Evolutionary conservation across 2,888 invertebrate genomes (phyloP).

Genomic region (Molorchus minor): DNA sequence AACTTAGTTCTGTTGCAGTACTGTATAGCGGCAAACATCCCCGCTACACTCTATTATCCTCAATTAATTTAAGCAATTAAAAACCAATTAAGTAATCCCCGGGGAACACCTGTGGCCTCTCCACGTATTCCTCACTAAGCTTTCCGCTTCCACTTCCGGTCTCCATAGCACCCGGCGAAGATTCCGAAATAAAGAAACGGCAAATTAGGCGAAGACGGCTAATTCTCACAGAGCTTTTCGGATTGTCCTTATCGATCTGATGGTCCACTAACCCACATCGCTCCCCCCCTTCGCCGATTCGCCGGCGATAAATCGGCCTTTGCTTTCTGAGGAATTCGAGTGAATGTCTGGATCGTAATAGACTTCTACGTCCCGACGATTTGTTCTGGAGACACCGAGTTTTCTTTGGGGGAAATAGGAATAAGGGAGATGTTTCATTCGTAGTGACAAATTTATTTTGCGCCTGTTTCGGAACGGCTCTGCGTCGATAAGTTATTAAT

Average conservation of each 20-base stretch:
- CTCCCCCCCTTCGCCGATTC: slow-evolving; percentile 28
- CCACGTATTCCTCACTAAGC: too few relatives aligned
- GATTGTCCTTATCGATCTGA: slow-evolving; percentile 40
- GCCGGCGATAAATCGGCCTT: slow-evolving; percentile 37
- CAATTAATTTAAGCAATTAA: too few relatives aligned
- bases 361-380: slow-evolving; percentile 34
- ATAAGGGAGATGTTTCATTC: slow-evolving; percentile 21
- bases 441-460: slow-evolving; percentile 19
- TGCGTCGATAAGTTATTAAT: too few relatives aligned
- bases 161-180: too few relatives aligned
- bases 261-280: slow-evolving; percentile 40
- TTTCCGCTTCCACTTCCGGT: too few relatives aligned
- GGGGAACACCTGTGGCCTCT: too few relatives aligned
- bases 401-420: slow-evolving; percentile 26
- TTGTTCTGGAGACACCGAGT: slow-evolving; percentile 30
- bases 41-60: too few relatives aligned
- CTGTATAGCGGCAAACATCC: too few relatives aligned
- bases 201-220: slow-evolving; percentile 7
- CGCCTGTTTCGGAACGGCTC: neutral
- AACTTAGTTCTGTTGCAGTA: too few relatives aligned
- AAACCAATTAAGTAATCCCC: too few relatives aligned
- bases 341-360: slow-evolving; percentile 42
- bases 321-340: slow-evolving; percentile 38
- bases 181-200: slow-evolving; percentile 16
- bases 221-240: slow-evolving; percentile 14